These are phyloP conservation scores for Drosophila burlai DNA, from an alignment of 1,140 invertebrate species.

Conservation along the genomic window DNA sequence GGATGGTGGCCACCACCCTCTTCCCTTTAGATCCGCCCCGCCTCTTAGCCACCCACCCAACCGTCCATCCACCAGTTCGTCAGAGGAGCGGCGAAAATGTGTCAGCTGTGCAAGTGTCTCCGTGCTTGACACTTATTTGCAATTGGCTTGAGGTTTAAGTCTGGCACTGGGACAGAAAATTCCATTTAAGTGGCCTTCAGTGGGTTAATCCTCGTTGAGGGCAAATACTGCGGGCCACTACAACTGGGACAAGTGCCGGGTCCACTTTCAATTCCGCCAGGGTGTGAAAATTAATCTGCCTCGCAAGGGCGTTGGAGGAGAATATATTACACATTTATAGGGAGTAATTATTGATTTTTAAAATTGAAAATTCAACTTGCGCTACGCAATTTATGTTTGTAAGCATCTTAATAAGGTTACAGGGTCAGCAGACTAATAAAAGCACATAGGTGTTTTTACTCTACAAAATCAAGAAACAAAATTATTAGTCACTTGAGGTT, in stretches of 20 bases:
- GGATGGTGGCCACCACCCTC: conserved; percentile 22
- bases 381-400: not conserved
- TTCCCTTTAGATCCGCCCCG: not conserved
- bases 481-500: not conserved
- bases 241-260: conserved; percentile 26
- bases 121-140: conserved; percentile 73
- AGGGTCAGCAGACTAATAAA: not conserved
- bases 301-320: not conserved
- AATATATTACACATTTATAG: not conserved
- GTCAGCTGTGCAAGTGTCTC: conserved; percentile 68
- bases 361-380: not conserved
- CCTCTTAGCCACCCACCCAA: not conserved
- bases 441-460: not conserved
- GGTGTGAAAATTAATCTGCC: not conserved
- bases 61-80: conserved; percentile 20
- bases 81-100: conserved; percentile 41
- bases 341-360: not conserved
- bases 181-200: conserved; percentile 32
- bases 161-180: conserved; percentile 8
- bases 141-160: conserved; percentile 61
- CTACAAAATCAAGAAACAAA: not conserved
- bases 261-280: conserved; percentile 3
- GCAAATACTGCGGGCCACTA: conserved; percentile 44
- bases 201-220: conserved; percentile 22
- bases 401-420: not conserved